Evolutionary conservation across 1,140 invertebrate genomes (phyloP).

Genomic region (Pseudoatta argentina): DNA sequence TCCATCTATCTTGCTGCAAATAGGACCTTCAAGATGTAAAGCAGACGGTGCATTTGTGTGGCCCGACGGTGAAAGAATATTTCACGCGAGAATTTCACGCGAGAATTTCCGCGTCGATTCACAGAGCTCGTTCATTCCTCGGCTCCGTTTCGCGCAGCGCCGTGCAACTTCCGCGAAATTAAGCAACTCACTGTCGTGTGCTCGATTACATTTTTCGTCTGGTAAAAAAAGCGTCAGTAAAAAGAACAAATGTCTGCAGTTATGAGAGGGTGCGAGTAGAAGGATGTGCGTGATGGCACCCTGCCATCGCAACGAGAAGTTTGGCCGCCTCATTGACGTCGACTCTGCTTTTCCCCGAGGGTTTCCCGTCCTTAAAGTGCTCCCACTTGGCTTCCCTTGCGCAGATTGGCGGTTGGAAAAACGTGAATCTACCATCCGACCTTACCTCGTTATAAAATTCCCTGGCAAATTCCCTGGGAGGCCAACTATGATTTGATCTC

Average conservation of each 20-base stretch:
- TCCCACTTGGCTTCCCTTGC: conserved; percentile 51
- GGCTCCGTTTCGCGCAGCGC: background rate
- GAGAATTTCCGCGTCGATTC: conserved; percentile 46
- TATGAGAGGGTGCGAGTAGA: conserved; percentile 20
- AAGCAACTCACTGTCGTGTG: conserved; percentile 29
- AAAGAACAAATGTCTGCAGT: conserved; percentile 37
- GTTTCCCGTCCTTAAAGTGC: conserved; percentile 59
- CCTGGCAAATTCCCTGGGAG: conserved; percentile 45
- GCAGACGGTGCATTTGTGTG: conserved; percentile 11
- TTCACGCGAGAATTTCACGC: conserved; percentile 24
- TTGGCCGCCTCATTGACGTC: conserved; percentile 66
- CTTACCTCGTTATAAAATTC: conserved; percentile 69
- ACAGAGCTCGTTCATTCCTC: conserved; percentile 4
- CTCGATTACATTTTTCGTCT: conserved; percentile 55
- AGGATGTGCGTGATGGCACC: conserved; percentile 39
- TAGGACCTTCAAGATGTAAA: conserved; percentile 41
- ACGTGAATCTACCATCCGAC: conserved; percentile 49
- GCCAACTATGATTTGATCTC: conserved; percentile 43
- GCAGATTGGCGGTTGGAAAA: conserved; percentile 58
- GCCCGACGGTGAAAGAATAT: conserved; percentile 19
- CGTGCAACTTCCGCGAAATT: conserved; percentile 41
- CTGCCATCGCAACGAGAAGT: conserved; percentile 52
- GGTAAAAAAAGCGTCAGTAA: conserved; percentile 8
- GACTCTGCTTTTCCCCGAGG: conserved; percentile 45
- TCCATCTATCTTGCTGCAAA: conserved; percentile 43